Base-by-base conservation (phyloP, 2,113 vertebrate species). In the Xiphorhynchus elegans region DNA sequence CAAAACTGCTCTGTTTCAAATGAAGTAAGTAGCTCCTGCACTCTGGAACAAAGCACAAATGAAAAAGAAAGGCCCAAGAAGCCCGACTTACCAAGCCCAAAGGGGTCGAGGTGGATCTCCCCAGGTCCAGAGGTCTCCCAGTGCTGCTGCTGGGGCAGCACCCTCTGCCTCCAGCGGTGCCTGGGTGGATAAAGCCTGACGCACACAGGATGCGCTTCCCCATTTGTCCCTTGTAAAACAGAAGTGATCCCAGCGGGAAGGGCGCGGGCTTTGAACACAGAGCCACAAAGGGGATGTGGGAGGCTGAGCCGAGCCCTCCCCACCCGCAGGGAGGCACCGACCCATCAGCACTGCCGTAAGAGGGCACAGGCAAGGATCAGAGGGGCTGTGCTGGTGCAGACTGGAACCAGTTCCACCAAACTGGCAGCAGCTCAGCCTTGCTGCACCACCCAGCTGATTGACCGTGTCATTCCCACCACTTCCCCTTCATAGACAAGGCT, bases 11-110 rank as follows among this genome's bases (percentile, higher is more conserved):
- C 17, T 35, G 24, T 49, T 81, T 58, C 13, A 81, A 67, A 39
- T 11, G 11, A 64, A 81, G 9, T 11, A 18, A 64, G 33, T 11
- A 24, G 14, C 31, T 68, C 14, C 33, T 6, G 3, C 2, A 3
- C 19, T 80, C 42, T 67, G 12, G 31, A 55, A 52, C 7, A 68
- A 87, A 82, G 63, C 33, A 16, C 5, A 80, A 44, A 10, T 28
- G 6, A 13, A n/a, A 56, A 66, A 67, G 10, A 79, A 55, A 16
- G 9, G 39, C 12, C 66, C 8, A 66, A 72, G 68, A 78, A 83
- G 16, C 17, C 26, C 31, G 39, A 96, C 96, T 89, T 91, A 97
- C 97, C 97, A 37, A 31, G 35, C 13, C 39, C 42, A 14, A 66
- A 1, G 3, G 6, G 28, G 37, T 42, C 20, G 1, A 73, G 40